phyloP scores from a whole-genome alignment of 2,797 vertebrate genomes.

The Rhinoraja longicauda region DNA sequence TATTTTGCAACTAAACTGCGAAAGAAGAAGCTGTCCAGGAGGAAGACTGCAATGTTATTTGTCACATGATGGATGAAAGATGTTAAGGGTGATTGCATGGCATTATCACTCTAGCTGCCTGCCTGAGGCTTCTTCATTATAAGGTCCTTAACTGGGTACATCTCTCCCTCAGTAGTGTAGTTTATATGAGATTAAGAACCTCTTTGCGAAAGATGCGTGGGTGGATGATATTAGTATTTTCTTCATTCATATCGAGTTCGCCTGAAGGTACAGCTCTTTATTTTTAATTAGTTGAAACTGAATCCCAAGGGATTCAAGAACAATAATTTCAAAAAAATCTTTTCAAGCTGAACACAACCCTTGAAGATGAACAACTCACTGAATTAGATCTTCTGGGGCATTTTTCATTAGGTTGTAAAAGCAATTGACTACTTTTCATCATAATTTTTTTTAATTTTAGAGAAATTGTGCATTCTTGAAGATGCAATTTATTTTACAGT shows the following conservation, averaged over 20 bases:
- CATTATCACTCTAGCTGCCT: not conserved
- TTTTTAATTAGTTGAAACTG: conserved; percentile 26
- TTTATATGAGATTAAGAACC: conserved; percentile 29
- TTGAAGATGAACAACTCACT: not conserved
- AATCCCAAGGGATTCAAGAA: not conserved
- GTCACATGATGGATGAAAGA: conserved; percentile 9
- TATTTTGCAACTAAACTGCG: not conserved
- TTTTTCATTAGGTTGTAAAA: no score
- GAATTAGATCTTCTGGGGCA: not conserved
- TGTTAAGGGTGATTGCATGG: conserved; percentile 11
- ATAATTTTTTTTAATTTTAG: not conserved
- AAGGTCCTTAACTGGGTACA: conserved; percentile 24
- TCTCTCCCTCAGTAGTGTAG: conserved; percentile 4
- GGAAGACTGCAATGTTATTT: not conserved
- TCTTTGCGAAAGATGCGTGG: conserved; percentile 28
- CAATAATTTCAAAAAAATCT: not conserved
- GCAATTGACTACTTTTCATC: not conserved
- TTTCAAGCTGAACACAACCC: not conserved
- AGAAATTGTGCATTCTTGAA: conserved; percentile 10
- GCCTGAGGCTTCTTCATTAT: conserved; percentile 33
- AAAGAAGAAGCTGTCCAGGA: not conserved
- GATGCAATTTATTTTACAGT: not conserved
- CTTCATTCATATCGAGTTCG: conserved; percentile 25
- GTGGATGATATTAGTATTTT: conserved; percentile 25
- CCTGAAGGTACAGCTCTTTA: not conserved